Evolutionary conservation across 2,888 invertebrate species (phyloP).

Genomic region (Subacronicta megacephala): DNA sequence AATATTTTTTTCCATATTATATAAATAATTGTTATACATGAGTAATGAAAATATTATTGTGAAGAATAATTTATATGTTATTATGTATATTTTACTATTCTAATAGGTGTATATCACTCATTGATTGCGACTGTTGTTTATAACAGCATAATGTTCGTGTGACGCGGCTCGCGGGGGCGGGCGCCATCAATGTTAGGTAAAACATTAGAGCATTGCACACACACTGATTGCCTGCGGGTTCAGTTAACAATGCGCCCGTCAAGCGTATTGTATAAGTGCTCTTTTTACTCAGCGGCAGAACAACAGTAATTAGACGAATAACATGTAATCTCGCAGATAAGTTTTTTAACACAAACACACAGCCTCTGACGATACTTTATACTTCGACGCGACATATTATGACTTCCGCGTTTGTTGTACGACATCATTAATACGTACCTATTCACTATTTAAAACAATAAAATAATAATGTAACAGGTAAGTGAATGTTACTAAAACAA

Average conservation of each 20-base stretch:
- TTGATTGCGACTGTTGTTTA: background rate
- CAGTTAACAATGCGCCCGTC: background rate
- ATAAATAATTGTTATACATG: slow-evolving; percentile 15
- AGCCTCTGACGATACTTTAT: slow-evolving; percentile 32
- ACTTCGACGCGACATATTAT: slow-evolving; percentile 4
- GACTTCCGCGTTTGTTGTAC: background rate
- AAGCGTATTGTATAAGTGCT: background rate
- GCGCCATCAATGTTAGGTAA: background rate
- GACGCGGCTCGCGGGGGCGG: background rate
- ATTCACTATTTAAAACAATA: too few species aligned
- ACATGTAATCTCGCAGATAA: background rate
- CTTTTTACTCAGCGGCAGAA: too few species aligned
- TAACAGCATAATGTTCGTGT: slow-evolving; percentile 6
- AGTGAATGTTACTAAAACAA: too few species aligned
- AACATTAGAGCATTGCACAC: slow-evolving; percentile 1
- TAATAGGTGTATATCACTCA: background rate
- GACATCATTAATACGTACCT: background rate
- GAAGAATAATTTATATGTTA: slow-evolving; percentile 8
- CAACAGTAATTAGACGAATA: too few species aligned
- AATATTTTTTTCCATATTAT: slow-evolving; percentile 38
- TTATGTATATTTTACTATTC: background rate
- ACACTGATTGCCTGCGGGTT: slow-evolving; percentile 1
- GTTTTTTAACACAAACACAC: slow-evolving; percentile 12
- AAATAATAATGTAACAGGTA: too few species aligned
- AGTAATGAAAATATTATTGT: slow-evolving; percentile 26